phyloP scores from a whole-genome alignment of 2,113 vertebrate genomes.

The Mirza zaza region DNA sequence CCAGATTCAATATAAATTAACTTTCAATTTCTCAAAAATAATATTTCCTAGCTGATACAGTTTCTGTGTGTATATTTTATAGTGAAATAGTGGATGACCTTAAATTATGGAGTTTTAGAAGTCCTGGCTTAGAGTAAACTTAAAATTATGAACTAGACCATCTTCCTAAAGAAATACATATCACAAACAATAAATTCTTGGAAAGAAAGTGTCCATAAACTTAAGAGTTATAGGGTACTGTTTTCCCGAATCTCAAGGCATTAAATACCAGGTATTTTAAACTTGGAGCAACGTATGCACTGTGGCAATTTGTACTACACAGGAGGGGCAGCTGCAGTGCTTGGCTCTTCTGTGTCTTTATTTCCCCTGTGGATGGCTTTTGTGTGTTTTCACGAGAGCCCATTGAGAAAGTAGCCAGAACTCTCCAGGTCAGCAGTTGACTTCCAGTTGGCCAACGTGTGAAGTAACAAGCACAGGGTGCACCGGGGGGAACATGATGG shows the following conservation, averaged over 20 bases:
- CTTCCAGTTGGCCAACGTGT: not conserved
- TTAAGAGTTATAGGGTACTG: not conserved
- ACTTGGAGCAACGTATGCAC: not conserved
- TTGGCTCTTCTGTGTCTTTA: not conserved
- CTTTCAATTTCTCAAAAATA: not conserved
- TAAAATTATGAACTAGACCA: not conserved
- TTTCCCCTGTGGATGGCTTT: not conserved
- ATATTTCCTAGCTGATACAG: not conserved
- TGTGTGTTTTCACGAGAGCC: not conserved
- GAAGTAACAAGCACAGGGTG: accelerated
- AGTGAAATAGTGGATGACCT: not conserved
- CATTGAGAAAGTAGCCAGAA: not conserved
- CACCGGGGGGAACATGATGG: not conserved
- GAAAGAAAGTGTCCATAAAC: not conserved
- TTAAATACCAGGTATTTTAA: not conserved
- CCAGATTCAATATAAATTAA: constrained; percentile 19
- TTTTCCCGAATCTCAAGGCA: not conserved
- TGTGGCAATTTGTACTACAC: not conserved
- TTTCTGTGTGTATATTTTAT: not conserved
- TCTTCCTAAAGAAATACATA: not conserved
- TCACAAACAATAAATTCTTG: not conserved
- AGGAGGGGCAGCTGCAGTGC: not conserved
- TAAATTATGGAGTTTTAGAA: not conserved
- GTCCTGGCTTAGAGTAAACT: not conserved
- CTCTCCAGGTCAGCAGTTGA: not conserved